Base-by-base conservation (phyloP, 2,113 vertebrate species). In the Gallinago media region DNA sequence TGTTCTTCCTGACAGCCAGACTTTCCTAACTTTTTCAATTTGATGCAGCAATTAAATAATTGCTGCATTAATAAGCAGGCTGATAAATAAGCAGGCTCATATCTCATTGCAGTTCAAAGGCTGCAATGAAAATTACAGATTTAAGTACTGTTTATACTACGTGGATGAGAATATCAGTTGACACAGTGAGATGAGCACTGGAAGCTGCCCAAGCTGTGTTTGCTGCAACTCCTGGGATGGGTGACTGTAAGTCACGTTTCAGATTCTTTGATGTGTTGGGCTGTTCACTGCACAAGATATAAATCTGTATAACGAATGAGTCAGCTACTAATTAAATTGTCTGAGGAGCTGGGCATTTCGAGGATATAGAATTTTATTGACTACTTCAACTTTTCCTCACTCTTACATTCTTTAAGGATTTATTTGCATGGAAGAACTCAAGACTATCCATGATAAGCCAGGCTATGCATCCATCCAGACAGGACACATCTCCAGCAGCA, bases 51-150 rank as follows among this genome's bases (percentile, higher is more conserved):
- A 79, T 85, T 91, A 70, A 87, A 87, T 72, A 88, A 56, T 52
- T 87, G 62, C 40, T 42, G 40, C 40, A 40, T 88, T 82, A 93
- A 82, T 77, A 94, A 76, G 47, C 54, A 85, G 47, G 70, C n/a
- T 76, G 62, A 40, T 88, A 85, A 93, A 82, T 77, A 94, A 76
- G 47, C 54, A 85, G 47, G 70, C n/a, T 76, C 18, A 1, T 44
- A 54, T 47, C 76, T 78, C 47, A 65, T 79, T 93, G 58, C 34
- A 61, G 52, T 94, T 95, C 89, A 89, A 94, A 91, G 67, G 54
- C 75, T 88, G 85, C 50, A 62, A 4, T 76, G 87, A 83, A 91
- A 91, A 88, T 88, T 79, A 7, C 54, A 72, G 46, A 68, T 92
- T 65, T 89, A 95, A 73, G n/a, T 76, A 12, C 74, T 89, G 34